Evolutionary conservation across 1,140 invertebrate species (phyloP).

Genomic region (Gryllus bimaculatus): DNA sequence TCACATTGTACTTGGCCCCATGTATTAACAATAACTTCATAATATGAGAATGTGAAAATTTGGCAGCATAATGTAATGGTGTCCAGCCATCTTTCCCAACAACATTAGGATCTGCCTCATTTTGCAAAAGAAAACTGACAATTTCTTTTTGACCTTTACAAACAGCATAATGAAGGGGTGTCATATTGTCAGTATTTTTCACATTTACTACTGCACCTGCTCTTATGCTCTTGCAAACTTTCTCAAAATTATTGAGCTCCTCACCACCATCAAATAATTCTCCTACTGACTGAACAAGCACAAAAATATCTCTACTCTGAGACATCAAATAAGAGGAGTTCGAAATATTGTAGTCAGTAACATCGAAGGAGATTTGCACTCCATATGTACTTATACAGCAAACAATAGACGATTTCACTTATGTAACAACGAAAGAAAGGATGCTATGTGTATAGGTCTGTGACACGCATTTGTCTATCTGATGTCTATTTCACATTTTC

Average conservation of each 20-base stretch:
- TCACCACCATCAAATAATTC: not conserved
- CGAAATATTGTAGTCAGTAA: not conserved
- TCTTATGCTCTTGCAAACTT: not conserved
- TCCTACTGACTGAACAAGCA: not conserved
- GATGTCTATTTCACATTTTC: not conserved
- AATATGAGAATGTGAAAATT: slow-evolving; percentile 1
- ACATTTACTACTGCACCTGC: not conserved
- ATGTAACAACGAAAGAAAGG: too few species aligned
- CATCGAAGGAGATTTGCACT: too few species aligned
- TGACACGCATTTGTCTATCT: not conserved
- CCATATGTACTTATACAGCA: too few species aligned
- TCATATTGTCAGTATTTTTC: not conserved
- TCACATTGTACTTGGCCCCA: not conserved
- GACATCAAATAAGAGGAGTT: not conserved
- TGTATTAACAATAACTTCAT: not conserved
- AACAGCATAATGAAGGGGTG: not conserved
- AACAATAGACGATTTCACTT: too few species aligned
- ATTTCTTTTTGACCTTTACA: not conserved
- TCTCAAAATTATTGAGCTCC: not conserved
- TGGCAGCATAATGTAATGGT: slow-evolving; percentile 25
- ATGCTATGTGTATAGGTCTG: not conserved
- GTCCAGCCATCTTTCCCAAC: slow-evolving; percentile 19
- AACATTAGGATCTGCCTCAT: slow-evolving; percentile 23
- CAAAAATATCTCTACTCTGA: not conserved
- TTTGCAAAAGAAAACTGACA: slow-evolving; percentile 23